Conservation (phyloP, 2,113 vertebrate species). For the Gorsachius goisagi region DNA sequence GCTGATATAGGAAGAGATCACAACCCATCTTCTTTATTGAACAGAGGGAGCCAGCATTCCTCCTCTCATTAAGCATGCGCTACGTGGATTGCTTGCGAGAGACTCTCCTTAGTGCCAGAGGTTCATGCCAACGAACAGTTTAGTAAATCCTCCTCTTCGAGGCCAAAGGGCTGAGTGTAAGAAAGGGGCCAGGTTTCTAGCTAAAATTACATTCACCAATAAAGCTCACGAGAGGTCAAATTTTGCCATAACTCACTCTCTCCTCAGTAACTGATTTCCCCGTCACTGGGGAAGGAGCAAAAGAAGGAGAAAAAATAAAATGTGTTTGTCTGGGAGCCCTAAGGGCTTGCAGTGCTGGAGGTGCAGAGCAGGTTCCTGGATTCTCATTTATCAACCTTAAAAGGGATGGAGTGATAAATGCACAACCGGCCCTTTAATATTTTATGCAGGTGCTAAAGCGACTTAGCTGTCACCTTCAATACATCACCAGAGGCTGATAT, state of each 20-base stretch:
- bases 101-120: slow-evolving; percentile 12
- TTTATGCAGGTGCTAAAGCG: slow-evolving; percentile 83
- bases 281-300: slow-evolving; percentile 60
- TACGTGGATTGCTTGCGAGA: slow-evolving; percentile 3
- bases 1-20: slow-evolving; percentile 26
- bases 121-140: slow-evolving; percentile 62
- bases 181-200: slow-evolving; percentile 78
- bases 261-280: slow-evolving; percentile 77
- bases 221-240: slow-evolving; percentile 81
- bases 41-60: background rate
- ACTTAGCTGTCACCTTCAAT: slow-evolving; percentile 83
- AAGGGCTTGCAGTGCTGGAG: slow-evolving; percentile 75
- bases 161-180: slow-evolving; percentile 75
- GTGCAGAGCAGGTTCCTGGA: slow-evolving; percentile 79
- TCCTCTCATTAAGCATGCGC: slow-evolving; percentile 27
- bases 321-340: slow-evolving; percentile 80
- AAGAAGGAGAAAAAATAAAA: slow-evolving; percentile 76
- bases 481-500: slow-evolving; percentile 77
- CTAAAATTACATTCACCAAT: slow-evolving; percentile 91
- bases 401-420: slow-evolving; percentile 86
- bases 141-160: slow-evolving; percentile 71
- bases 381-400: slow-evolving; percentile 87
- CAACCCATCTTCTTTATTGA: slow-evolving; percentile 37
- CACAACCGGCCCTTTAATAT: slow-evolving; percentile 85
- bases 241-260: slow-evolving; percentile 82